These are phyloP conservation scores for Philereme transversata DNA, from an alignment of 2,888 invertebrate species.

Conservation along the genomic window DNA sequence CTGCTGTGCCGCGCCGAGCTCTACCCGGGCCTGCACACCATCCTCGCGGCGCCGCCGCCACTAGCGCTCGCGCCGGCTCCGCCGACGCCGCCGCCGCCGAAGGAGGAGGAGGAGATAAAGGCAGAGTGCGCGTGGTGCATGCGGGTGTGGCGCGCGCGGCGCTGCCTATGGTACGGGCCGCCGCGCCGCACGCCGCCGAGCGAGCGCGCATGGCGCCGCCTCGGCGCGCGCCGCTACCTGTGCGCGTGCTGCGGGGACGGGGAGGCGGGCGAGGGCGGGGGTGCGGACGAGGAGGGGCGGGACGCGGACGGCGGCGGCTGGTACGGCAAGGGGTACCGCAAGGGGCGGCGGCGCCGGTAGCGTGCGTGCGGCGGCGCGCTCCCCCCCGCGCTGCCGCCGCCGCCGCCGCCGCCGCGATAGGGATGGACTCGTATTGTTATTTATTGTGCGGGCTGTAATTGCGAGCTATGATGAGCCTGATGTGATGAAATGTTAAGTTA, in stretches of 20 bases:
- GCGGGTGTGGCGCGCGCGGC: constrained; percentile 56
- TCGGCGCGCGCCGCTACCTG: constrained; percentile 84
- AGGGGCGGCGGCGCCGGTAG: constrained; percentile 83
- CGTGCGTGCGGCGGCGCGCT: constrained; percentile 33
- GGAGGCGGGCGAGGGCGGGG: constrained; percentile 30
- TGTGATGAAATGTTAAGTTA: no score
- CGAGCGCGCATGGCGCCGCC: constrained; percentile 58
- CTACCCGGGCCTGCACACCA: constrained; percentile 85
- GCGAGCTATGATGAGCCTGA: no score
- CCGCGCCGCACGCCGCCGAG: constrained; percentile 57
- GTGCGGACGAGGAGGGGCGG: constrained; percentile 20
- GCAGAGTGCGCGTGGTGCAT: constrained; percentile 65
- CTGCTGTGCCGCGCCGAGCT: constrained; percentile 73
- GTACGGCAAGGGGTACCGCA: constrained; percentile 95
- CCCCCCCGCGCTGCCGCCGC: background rate
- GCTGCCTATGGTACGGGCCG: constrained; percentile 82
- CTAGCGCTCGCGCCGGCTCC: constrained; percentile 30
- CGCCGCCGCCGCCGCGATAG: constrained; percentile 6
- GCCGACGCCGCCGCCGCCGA: constrained; percentile 33
- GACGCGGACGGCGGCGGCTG: constrained; percentile 83
- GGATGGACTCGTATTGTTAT: background rate
- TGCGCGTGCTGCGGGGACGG: constrained; percentile 86
- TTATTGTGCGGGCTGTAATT: background rate
- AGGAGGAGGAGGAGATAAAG: constrained; percentile 28
- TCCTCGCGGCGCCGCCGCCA: constrained; percentile 65